Base-by-base conservation (phyloP, 2,797 vertebrate species). In the Anisognathus igniventris region DNA sequence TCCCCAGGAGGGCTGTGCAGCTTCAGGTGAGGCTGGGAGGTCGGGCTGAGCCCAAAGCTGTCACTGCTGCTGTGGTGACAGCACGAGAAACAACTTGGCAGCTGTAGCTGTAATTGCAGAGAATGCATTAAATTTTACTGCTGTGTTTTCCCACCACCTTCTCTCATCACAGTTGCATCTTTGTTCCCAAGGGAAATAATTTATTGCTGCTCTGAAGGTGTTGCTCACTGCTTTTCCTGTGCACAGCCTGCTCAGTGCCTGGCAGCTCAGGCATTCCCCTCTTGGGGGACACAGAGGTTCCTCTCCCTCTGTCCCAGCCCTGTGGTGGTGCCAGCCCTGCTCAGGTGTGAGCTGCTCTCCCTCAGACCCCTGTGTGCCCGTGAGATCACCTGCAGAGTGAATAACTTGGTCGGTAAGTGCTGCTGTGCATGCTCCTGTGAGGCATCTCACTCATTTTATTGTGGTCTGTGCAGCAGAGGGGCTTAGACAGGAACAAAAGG, bases 191-290 rank as follows among this genome's bases (percentile, higher is more conserved):
- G 95, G 89, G 95, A 60, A 80, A 68, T 56, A 25, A 88, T 95
- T 95, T 67, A 48, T 42, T 42, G 92, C 92, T 21, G 10, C 65
- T 94, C 75, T 93, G 90, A 80, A 91, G 86, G 92, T 94, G 91
- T 65, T 93, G 78, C 72, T 95, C 71, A 2, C 18, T 65, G 64
- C 77, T 92, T 58, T 86, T 35, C 67, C 57, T 50, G 73, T 27
- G 88, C 72, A 67, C 92, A 76, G 10, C 61, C 86, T 83, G 88
- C 23, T 85, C 7, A 0, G 78, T 30, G 71, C n/a, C 79, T 78
- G 58, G 27, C 37, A 40, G 37, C 27, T 21, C 18, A 3, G 25
- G 37, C 58, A 39, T 39, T 48, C 91, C 53, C 53, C 25, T 27
- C 47, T 4, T 0, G 1, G 42, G 54, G 60, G 56, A 33, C 31